Evolutionary conservation across 1,140 invertebrate genomes (phyloP).

Genomic region (Drosophila fuyamai): DNA sequence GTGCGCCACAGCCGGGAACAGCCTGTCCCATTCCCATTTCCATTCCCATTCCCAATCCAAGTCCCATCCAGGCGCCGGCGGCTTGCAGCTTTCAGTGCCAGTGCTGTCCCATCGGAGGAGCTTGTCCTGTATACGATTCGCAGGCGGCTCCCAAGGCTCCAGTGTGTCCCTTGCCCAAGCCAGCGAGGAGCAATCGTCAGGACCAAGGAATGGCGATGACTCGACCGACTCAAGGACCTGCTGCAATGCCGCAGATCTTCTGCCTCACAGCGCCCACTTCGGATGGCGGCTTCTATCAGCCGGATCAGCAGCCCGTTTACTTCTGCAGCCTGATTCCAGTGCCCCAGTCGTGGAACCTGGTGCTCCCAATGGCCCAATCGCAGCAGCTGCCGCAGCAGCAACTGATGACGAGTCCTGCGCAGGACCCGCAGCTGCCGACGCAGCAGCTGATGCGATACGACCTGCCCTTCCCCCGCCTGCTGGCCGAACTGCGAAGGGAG

Average conservation of each 20-base stretch:
- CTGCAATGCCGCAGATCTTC: conserved; percentile 8
- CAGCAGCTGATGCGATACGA: conserved; percentile 33
- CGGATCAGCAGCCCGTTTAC: conserved; percentile 11
- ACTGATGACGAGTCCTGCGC: conserved; percentile 8
- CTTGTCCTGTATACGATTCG: conserved; percentile 12
- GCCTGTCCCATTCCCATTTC: not conserved
- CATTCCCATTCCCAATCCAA: not conserved
- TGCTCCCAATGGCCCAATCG: conserved; percentile 20
- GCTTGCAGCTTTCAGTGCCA: conserved; percentile 22
- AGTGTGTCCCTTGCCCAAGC: conserved; percentile 4
- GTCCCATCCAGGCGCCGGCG: conserved; percentile 1
- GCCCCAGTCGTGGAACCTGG: conserved; percentile 17
- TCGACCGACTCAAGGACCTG: not conserved
- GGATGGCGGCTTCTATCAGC: not conserved
- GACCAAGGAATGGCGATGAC: conserved; percentile 4
- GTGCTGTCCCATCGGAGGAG: conserved; percentile 7
- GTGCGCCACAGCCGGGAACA: not conserved
- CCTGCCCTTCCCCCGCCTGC: conserved; percentile 33
- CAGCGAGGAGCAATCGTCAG: not conserved
- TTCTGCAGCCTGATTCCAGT: conserved; percentile 19
- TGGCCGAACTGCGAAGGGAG: conserved; percentile 17
- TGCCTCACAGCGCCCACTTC: conserved; percentile 2
- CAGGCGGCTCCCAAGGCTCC: not conserved
- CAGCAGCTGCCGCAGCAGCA: conserved; percentile 22
- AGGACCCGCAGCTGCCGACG: conserved; percentile 22